Evolutionary conservation across 2,888 invertebrate genomes (phyloP).

Genomic region (Trissolcus brochymenae): DNA sequence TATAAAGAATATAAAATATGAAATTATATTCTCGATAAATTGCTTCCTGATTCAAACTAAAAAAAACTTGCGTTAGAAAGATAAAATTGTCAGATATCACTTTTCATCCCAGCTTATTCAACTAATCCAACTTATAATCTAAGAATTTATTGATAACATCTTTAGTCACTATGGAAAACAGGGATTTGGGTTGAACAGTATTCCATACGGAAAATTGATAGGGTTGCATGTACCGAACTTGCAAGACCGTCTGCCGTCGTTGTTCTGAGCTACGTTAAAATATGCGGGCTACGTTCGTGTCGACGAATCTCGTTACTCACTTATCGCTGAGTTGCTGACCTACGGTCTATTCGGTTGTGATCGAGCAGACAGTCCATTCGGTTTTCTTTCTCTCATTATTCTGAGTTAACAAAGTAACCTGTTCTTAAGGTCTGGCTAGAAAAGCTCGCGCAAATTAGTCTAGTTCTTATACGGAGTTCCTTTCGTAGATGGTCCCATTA

Average conservation of each 20-base stretch:
- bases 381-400: conserved; percentile 20
- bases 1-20: too few species aligned
- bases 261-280: conserved; percentile 69
- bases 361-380: conserved; percentile 35
- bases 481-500: too few species aligned
- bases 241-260: conserved; percentile 23
- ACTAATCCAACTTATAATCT: too few species aligned
- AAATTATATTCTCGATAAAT: too few species aligned
- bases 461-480: background rate
- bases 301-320: conserved; percentile 73
- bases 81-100: too few species aligned
- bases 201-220: background rate
- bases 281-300: conserved; percentile 73
- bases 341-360: conserved; percentile 64
- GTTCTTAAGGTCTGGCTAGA: conserved; percentile 59
- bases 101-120: too few species aligned
- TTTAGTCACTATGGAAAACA: background rate
- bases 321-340: conserved; percentile 73
- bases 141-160: background rate
- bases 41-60: too few species aligned
- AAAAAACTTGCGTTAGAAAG: too few species aligned
- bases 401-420: conserved; percentile 61
- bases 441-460: conserved; percentile 28
- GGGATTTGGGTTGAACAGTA: background rate
- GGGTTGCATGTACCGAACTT: conserved; percentile 18